A percentile compares a stretch with the other conserved stretches of the same genome.
Conservation (phyloP, 2,888 invertebrate genomes). For the Sarcophaga subvicina region DNA sequence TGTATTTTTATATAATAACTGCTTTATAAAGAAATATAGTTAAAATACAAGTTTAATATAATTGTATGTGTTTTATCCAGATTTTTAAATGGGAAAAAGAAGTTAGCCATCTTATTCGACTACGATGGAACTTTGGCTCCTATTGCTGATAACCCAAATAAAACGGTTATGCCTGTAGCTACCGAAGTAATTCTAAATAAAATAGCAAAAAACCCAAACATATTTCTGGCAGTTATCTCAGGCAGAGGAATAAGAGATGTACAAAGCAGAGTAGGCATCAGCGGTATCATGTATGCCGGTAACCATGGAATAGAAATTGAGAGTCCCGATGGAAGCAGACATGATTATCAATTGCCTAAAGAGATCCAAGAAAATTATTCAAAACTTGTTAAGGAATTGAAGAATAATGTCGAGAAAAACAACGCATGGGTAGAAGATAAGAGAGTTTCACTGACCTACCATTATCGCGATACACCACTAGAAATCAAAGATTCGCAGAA, state of each 20-base stretch:
- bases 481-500: slow-evolving; percentile 83
- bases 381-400: slow-evolving; percentile 85
- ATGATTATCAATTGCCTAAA: slow-evolving; percentile 87
- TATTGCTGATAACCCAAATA: slow-evolving; percentile 87
- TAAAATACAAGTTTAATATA: neutral
- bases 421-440: slow-evolving; percentile 91
- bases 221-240: slow-evolving; percentile 88
- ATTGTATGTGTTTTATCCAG: slow-evolving; percentile 66
- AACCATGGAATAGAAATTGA: slow-evolving; percentile 90
- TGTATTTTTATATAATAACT: neutral
- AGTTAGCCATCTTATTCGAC: slow-evolving; percentile 87
- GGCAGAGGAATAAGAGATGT: slow-evolving; percentile 88
- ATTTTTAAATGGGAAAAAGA: slow-evolving; percentile 84
- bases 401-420: slow-evolving; percentile 84
- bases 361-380: slow-evolving; percentile 86
- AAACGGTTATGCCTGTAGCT: slow-evolving; percentile 86
- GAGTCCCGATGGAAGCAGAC: slow-evolving; percentile 88
- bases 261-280: slow-evolving; percentile 84
- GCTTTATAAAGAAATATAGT: neutral
- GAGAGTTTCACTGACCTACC: slow-evolving; percentile 87
- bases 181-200: slow-evolving; percentile 86
- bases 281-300: slow-evolving; percentile 87
- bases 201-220: slow-evolving; percentile 86
- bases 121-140: slow-evolving; percentile 90
- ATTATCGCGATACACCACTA: slow-evolving; percentile 87